Base-by-base conservation (phyloP, 2,797 vertebrate genomes). In the Oceanodroma leucorhoa region DNA sequence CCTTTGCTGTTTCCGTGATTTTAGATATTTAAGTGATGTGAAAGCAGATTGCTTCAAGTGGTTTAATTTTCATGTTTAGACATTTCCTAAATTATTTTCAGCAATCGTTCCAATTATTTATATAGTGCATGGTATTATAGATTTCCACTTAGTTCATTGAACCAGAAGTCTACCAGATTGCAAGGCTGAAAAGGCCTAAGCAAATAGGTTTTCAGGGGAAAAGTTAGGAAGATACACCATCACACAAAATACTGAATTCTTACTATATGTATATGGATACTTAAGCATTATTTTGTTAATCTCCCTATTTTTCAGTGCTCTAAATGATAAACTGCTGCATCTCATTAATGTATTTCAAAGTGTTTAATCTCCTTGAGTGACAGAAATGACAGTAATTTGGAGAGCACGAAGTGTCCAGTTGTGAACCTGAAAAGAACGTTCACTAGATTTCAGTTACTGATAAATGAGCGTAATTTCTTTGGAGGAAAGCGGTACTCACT, bases 11-110 rank as follows among this genome's bases (percentile, higher is more conserved):
- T 89, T 78, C 26, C 26, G 6, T 79, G 9, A 77, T 85, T 82
- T 72, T 53, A 83, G 32, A 38, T 69, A 43, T 14, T 91, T 94
- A 83, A 90, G 32, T 77, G 53, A 83, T 76, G 57, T 89, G 87
- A 90, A 95, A 90, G 34, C 48, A 40, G 38, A 58, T 88, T 86
- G 24, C 76, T 87, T 32, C 12, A 73, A 73, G 9, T 67, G 15
- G 23, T 87, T 95, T 82, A 72, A 66, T 91, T 95, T 94, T 86
- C 65, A 54, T 93, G 16, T 50, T 93, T 89, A 92, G 69, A 76
- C n/a, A 73, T 62, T 73, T 54, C 40, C 32, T 51, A 53, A 83
- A 61, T 92, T 41, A 83, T 76, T 93, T 81, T 80, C 29, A 30
- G n/a, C 54, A 65, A n/a, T 67, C 34, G 80, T 83, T 87, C 22